These are phyloP conservation scores for Neosilurus hyrtlii DNA, from an alignment of 2,797 vertebrate species.

Conservation along the genomic window DNA sequence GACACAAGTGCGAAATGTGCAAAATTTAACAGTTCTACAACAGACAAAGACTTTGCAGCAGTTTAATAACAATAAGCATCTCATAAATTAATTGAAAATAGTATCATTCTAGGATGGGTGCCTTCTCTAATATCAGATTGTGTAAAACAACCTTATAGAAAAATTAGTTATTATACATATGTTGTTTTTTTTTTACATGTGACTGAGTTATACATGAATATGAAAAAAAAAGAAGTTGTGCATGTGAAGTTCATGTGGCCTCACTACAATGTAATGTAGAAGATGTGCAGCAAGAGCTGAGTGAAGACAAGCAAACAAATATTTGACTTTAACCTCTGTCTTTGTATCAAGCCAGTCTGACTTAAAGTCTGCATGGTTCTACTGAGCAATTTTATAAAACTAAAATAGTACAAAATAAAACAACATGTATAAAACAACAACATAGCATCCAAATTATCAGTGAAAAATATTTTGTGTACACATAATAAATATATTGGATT, in stretches of 20 bases:
- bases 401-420: not conserved
- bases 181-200: not conserved
- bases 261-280: not conserved
- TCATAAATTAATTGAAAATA: constrained; percentile 18
- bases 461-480: not conserved
- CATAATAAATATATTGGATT: not conserved
- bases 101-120: not conserved
- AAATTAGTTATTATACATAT: not conserved
- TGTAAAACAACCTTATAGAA: not conserved
- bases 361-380: not conserved
- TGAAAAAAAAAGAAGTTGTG: not conserved
- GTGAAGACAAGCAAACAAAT: not conserved
- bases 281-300: not conserved
- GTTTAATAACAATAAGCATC: constrained; percentile 12
- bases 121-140: constrained; percentile 6
- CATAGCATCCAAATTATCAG: not conserved
- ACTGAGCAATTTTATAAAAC: not conserved
- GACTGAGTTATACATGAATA: not conserved
- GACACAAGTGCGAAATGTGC: constrained; percentile 54
- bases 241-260: not conserved
- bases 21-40: constrained; percentile 50
- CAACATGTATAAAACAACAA: not conserved
- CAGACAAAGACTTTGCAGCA: constrained; percentile 29
- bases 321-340: not conserved
- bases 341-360: not conserved